A percentile compares a stretch with the other conserved stretches of the same genome.
These are phyloP conservation scores for Apodemia mormo DNA, from an alignment of 2,888 invertebrate genomes.

Conservation along the genomic window DNA sequence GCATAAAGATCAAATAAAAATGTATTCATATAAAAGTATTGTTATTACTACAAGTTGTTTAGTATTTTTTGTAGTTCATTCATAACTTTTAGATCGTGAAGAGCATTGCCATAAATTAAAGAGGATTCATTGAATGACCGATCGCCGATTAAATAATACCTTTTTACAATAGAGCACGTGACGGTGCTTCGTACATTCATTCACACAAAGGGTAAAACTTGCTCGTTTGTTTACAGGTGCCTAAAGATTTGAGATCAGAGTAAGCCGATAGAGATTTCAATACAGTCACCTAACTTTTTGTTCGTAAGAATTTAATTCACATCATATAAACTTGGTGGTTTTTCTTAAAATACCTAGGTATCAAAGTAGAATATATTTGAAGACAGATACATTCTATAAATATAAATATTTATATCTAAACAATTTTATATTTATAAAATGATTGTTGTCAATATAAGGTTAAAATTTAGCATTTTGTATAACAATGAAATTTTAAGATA, in stretches of 20 bases:
- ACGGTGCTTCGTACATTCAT: slow-evolving; percentile 59
- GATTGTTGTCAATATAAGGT: too few species aligned
- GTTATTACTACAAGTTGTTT: slow-evolving; percentile 27
- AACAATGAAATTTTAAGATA: too few species aligned
- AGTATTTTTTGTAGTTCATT: slow-evolving; percentile 57
- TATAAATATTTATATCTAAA: too few species aligned
- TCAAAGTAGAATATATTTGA: not conserved
- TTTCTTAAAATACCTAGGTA: not conserved
- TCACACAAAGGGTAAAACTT: slow-evolving; percentile 57
- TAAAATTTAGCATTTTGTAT: too few species aligned
- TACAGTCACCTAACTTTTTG: slow-evolving; percentile 36
- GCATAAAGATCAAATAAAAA: not conserved
- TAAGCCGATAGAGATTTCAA: slow-evolving; percentile 31
- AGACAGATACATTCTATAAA: not conserved
- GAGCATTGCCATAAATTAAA: slow-evolving; percentile 57
- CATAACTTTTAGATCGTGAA: slow-evolving; percentile 63
- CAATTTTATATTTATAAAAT: too few species aligned
- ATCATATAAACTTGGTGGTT: not conserved
- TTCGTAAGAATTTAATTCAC: not conserved
- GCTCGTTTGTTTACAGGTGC: slow-evolving; percentile 46
- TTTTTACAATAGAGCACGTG: slow-evolving; percentile 73
- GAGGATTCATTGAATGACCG: slow-evolving; percentile 65
- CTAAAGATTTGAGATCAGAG: slow-evolving; percentile 44
- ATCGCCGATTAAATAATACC: slow-evolving; percentile 66
- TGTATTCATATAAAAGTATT: not conserved